Conservation (phyloP, 2,797 vertebrate species). For the Lagothrix lagotricha region DNA sequence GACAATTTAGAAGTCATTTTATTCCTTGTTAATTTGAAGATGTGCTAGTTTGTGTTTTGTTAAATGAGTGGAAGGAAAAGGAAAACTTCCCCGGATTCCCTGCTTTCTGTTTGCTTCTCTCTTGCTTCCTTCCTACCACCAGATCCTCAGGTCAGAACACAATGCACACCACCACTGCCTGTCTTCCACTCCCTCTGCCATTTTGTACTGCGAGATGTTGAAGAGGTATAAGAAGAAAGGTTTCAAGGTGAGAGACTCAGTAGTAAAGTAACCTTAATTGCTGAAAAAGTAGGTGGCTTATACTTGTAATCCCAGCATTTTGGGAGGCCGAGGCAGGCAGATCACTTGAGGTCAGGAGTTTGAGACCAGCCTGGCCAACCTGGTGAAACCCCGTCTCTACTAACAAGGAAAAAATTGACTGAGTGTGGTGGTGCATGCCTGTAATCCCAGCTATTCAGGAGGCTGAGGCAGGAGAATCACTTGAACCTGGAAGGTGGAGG, state of each 20-base stretch:
- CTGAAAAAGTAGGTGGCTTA: neutral
- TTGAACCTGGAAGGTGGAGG: neutral
- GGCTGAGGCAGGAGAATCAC: neutral
- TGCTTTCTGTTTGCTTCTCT: neutral
- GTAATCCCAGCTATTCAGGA: neutral
- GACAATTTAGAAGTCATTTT: neutral
- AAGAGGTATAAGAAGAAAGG: neutral
- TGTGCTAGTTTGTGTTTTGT: neutral
- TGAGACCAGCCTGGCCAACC: neutral
- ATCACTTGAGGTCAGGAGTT: neutral
- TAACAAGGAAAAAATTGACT: neutral
- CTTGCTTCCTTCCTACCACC: neutral
- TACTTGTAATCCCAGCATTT: neutral
- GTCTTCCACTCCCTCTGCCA: neutral
- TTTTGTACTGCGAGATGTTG: neutral
- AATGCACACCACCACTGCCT: neutral
- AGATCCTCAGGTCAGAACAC: neutral
- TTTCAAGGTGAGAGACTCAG: neutral
- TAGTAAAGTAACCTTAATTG: neutral
- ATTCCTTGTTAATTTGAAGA: neutral
- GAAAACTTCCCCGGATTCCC: neutral
- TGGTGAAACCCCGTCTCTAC: neutral
- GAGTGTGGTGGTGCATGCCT: neutral
- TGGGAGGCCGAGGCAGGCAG: neutral
- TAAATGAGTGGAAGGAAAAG: neutral